Evolutionary conservation across 2,113 vertebrate genomes (phyloP).

Genomic region (Oreochromis tanganicae): DNA sequence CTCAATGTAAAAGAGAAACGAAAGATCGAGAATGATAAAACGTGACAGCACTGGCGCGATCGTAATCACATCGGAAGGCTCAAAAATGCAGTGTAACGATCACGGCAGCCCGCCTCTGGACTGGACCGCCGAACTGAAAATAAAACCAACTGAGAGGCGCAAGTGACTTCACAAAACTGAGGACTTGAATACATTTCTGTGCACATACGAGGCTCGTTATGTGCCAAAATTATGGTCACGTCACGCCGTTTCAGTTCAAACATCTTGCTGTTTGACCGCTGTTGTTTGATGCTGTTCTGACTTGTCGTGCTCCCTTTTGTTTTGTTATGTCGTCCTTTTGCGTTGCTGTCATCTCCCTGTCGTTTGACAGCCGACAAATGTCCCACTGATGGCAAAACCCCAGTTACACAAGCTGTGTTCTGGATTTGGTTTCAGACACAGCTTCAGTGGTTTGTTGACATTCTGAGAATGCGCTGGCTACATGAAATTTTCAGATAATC

Average conservation of each 20-base stretch:
- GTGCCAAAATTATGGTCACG: neutral
- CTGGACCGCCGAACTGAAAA: constrained; percentile 2
- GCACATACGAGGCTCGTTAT: neutral
- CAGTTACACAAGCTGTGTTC: neutral
- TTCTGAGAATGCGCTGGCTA: neutral
- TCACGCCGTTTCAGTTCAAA: neutral
- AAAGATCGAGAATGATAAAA: neutral
- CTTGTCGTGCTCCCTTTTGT: neutral
- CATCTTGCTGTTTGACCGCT: neutral
- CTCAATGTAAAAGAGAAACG: neutral
- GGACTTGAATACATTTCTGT: neutral
- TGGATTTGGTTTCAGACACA: neutral
- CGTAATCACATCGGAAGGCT: constrained; percentile 7
- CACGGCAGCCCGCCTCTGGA: neutral
- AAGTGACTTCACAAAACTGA: neutral
- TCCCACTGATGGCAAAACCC: neutral
- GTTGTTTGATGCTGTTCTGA: neutral
- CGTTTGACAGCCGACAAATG: neutral
- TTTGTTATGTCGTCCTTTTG: neutral
- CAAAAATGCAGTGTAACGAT: constrained; percentile 1
- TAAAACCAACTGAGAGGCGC: neutral
- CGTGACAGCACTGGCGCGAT: neutral
- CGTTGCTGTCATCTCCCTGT: neutral
- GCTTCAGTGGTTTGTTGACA: neutral
- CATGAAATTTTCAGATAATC: neutral